phyloP scores from a whole-genome alignment of 2,888 invertebrate species.

The Anorthoa munda region DNA sequence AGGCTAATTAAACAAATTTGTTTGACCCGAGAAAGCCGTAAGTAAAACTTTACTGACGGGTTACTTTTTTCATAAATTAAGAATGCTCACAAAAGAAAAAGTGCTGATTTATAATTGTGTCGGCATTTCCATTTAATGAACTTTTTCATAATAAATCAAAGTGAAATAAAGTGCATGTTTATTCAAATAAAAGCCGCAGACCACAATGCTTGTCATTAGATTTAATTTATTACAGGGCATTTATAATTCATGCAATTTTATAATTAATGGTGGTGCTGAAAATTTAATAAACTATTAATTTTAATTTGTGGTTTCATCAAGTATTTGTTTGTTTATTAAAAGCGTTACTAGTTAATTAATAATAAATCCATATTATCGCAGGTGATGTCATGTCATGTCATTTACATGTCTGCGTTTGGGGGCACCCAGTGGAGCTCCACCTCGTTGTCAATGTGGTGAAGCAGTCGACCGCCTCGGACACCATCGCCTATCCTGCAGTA shows the following conservation, averaged over 20 bases:
- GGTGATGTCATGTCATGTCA: too few species aligned
- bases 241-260: conserved; percentile 9
- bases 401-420: too few species aligned
- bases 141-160: conserved; percentile 20
- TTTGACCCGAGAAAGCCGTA: too few species aligned
- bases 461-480: too few species aligned
- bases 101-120: background rate
- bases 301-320: conserved; percentile 4
- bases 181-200: conserved; percentile 16
- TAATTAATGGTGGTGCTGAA: conserved; percentile 12
- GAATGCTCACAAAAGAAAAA: background rate
- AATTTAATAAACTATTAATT: background rate
- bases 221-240: conserved; percentile 15
- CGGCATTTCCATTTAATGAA: conserved; percentile 32
- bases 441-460: too few species aligned
- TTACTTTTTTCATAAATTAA: background rate
- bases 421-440: too few species aligned
- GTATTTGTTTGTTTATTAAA: background rate
- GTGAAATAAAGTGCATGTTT: conserved; percentile 28
- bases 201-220: conserved; percentile 16
- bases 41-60: background rate
- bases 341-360: background rate
- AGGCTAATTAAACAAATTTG: background rate
- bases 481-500: too few species aligned
- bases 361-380: too few species aligned